Evolutionary conservation across 2,888 invertebrate species (phyloP).

Genomic region (Tenodera sinensis): DNA sequence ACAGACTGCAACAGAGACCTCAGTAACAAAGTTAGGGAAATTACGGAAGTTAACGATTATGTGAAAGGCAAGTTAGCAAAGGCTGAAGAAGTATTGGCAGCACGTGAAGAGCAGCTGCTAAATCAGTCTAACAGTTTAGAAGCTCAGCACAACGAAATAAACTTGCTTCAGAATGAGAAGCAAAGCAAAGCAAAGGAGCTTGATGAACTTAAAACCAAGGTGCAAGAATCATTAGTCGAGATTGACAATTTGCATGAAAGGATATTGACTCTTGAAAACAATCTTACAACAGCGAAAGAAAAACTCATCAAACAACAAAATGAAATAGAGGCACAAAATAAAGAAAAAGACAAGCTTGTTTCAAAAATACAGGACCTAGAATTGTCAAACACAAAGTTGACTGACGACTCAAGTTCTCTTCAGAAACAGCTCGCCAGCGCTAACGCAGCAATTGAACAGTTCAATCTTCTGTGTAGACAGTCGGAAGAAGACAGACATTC

Average conservation of each 20-base stretch:
- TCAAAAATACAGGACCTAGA: constrained; percentile 36
- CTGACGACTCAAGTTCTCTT: constrained; percentile 24
- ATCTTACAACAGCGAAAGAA: constrained; percentile 34
- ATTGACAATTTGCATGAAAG: not conserved
- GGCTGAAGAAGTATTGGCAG: constrained; percentile 20
- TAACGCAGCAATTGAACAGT: constrained; percentile 22
- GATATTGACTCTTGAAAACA: not conserved
- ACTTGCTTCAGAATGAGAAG: not conserved
- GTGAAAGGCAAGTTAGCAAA: not conserved
- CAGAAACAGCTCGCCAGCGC: constrained; percentile 27
- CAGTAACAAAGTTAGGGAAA: not conserved
- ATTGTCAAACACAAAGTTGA: constrained; percentile 23
- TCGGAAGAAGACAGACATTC: constrained; percentile 31
- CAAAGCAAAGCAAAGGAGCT: not conserved
- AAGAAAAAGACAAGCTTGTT: constrained; percentile 35
- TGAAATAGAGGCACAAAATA: constrained; percentile 35
- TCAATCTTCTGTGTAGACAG: constrained; percentile 21
- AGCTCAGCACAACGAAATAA: constrained; percentile 36
- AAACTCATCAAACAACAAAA: constrained; percentile 32
- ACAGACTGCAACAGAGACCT: constrained; percentile 16
- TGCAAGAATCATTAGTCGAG: not conserved
- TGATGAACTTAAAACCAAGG: not conserved
- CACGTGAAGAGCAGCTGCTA: constrained; percentile 25
- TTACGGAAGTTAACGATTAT: constrained; percentile 9
- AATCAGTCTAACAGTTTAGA: constrained; percentile 24